Conservation (phyloP, 2,113 vertebrate genomes). For the Antennarius striatus region DNA sequence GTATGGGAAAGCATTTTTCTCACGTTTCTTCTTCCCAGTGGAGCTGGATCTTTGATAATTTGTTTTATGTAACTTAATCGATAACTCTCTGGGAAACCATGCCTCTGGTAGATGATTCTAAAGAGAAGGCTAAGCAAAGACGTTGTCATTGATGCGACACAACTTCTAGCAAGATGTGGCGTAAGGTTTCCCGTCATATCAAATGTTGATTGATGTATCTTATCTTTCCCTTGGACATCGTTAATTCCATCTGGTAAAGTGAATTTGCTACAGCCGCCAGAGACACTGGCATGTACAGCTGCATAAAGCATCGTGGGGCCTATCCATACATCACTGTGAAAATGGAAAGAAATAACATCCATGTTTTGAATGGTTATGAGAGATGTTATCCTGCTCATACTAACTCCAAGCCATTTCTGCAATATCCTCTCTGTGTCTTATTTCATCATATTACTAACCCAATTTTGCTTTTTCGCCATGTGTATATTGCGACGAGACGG, state of each 20-base stretch:
- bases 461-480: conserved; percentile 31
- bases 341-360: conserved; percentile 52
- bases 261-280: conserved; percentile 35
- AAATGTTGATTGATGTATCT: conserved; percentile 55
- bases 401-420: conserved; percentile 42
- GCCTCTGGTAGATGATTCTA: conserved; percentile 32
- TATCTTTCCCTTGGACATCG: conserved; percentile 50
- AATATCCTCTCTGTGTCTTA: conserved; percentile 43
- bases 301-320: conserved; percentile 37
- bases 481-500: conserved; percentile 12
- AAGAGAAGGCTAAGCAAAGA: conserved; percentile 34
- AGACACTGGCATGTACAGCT: conserved; percentile 43
- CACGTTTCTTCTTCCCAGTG: conserved; percentile 35
- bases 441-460: conserved; percentile 26
- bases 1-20: conserved; percentile 34
- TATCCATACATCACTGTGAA: conserved; percentile 53
- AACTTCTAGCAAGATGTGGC: conserved; percentile 1
- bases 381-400: conserved; percentile 52
- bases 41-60: conserved; percentile 68
- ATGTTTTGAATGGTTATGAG: conserved; percentile 61
- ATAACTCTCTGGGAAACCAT: conserved; percentile 62
- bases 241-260: conserved; percentile 45
- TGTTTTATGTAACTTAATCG: conserved; percentile 69
- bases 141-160: conserved; percentile 46
- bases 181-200: not conserved